Conservation (phyloP, 2,888 invertebrate genomes). For the Acanthosepion lycidas region DNA sequence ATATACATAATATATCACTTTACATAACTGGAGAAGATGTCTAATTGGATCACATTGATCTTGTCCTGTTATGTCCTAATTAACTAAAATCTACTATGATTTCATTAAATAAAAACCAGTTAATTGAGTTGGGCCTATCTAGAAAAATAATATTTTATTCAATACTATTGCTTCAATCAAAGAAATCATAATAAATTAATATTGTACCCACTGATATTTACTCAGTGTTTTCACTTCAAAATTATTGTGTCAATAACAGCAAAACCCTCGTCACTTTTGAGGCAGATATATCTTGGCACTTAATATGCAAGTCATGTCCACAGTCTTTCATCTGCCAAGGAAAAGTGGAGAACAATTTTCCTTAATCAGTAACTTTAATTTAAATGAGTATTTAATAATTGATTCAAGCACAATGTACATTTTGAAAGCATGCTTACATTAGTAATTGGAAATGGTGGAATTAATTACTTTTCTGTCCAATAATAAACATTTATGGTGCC, state of each 20-base stretch:
- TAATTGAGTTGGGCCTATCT: not conserved
- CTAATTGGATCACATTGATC: not conserved
- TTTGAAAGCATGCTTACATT: not conserved
- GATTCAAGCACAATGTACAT: not conserved
- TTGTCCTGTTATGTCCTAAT: not conserved
- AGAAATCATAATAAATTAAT: not conserved
- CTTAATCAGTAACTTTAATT: not conserved
- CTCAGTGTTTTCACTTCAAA: too few relatives aligned
- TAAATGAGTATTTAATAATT: conserved; percentile 21
- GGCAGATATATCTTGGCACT: not conserved
- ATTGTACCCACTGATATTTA: not conserved
- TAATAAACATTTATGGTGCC: conserved; percentile 2
- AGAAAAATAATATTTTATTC: not conserved
- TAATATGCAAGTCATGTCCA: not conserved
- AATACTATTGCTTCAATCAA: not conserved
- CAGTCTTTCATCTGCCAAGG: not conserved
- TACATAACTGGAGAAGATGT: not conserved
- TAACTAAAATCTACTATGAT: not conserved
- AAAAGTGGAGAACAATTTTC: not conserved
- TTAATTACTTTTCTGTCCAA: not conserved
- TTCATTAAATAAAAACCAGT: not conserved
- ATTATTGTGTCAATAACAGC: not conserved
- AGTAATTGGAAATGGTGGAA: conserved; percentile 9
- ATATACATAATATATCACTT: too few relatives aligned
- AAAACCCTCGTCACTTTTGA: not conserved